A percentile compares a stretch with the other conserved stretches of the same genome.
Conservation (phyloP, 2,888 invertebrate genomes). For the Stenolophus ochropezus region DNA sequence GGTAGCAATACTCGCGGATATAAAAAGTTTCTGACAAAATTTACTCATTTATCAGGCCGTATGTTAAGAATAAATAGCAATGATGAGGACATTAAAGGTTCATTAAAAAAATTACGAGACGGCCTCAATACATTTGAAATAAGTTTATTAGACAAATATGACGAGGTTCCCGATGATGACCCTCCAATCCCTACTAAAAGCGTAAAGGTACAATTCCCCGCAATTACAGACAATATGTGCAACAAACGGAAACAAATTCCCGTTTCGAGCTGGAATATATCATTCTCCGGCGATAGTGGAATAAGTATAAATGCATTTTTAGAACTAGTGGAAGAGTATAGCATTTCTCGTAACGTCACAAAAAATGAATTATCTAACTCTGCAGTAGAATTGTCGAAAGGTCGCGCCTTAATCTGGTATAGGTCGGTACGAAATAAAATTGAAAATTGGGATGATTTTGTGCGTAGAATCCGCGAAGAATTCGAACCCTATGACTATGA, state of each 20-base stretch:
- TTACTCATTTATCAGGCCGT: neutral
- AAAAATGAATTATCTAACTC: conserved; percentile 59
- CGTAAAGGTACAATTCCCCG: neutral
- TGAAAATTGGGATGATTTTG: conserved; percentile 24
- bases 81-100: neutral
- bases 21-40: too few species aligned
- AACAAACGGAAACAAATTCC: neutral
- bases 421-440: conserved; percentile 33
- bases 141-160: neutral
- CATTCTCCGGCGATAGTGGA: neutral
- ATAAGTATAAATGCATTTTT: conserved; percentile 55
- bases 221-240: neutral
- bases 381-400: conserved; percentile 61
- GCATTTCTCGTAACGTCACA: conserved; percentile 58
- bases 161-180: neutral
- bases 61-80: too few species aligned
- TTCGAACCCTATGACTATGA: conserved; percentile 61
- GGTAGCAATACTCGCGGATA: too few species aligned
- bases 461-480: neutral
- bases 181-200: neutral
- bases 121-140: neutral
- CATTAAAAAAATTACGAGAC: neutral
- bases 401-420: conserved; percentile 61
- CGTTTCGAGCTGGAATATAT: neutral
- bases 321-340: conserved; percentile 61